These are phyloP conservation scores for Watsonalla binaria DNA, from an alignment of 2,888 invertebrate genomes.

Conservation along the genomic window DNA sequence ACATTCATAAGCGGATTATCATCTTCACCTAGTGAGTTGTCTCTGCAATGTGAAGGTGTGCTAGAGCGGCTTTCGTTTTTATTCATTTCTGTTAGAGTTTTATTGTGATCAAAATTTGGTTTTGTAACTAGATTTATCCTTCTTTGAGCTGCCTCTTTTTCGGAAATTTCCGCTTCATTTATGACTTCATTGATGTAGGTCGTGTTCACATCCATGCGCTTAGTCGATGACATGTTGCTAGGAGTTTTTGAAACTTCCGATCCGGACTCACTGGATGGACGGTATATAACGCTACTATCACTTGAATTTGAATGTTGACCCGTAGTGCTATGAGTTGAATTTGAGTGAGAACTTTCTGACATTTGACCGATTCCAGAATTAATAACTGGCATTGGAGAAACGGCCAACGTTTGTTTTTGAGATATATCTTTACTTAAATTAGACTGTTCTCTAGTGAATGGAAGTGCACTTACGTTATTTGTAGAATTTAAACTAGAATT, in stretches of 20 bases:
- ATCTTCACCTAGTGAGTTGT: constrained; percentile 79
- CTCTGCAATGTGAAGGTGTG: constrained; percentile 73
- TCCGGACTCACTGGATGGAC: constrained; percentile 85
- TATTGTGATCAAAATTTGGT: constrained; percentile 54
- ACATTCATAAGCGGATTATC: constrained; percentile 87
- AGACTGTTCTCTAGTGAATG: constrained; percentile 72
- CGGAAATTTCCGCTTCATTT: constrained; percentile 73
- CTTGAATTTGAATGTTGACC: constrained; percentile 85
- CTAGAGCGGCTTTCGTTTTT: constrained; percentile 62
- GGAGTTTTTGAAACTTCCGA: constrained; percentile 78
- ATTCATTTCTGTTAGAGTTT: constrained; percentile 52
- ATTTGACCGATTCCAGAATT: constrained; percentile 68
- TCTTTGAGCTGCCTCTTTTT: constrained; percentile 68
- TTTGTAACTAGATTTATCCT: constrained; percentile 44
- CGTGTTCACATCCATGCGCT: constrained; percentile 73
- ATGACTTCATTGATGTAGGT: constrained; percentile 74
- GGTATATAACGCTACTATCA: constrained; percentile 85
- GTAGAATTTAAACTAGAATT: constrained; percentile 78
- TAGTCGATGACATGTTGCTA: constrained; percentile 66
- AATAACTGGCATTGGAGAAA: constrained; percentile 86
- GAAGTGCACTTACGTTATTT: constrained; percentile 68
- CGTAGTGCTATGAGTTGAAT: constrained; percentile 80
- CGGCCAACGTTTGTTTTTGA: constrained; percentile 79
- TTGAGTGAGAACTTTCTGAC: constrained; percentile 83
- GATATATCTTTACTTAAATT: constrained; percentile 71